Conservation (phyloP, 2,888 invertebrate genomes). For the Lasioglossum pauxillum region DNA sequence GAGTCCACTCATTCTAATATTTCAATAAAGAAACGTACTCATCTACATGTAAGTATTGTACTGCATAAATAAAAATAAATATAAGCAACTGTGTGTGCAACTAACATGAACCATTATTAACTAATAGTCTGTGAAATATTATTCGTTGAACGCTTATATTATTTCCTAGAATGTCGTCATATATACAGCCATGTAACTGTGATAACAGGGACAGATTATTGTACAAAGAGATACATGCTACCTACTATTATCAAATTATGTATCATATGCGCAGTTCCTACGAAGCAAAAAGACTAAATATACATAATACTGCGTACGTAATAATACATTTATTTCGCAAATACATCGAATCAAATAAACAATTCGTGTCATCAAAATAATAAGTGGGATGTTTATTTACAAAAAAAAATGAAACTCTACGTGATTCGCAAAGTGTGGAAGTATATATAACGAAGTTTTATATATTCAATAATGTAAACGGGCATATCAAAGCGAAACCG, state of each 20-base stretch:
- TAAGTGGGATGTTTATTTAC: slow-evolving; percentile 26
- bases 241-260: slow-evolving; percentile 16
- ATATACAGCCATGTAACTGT: neutral
- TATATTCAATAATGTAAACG: neutral
- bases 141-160: neutral
- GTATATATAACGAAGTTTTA: neutral
- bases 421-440: neutral
- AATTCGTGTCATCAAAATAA: neutral
- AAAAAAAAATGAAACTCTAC: neutral
- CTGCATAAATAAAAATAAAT: neutral
- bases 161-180: neutral
- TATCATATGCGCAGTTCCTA: neutral
- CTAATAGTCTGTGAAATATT: neutral
- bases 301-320: neutral
- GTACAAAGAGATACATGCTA: neutral
- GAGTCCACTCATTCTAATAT: neutral
- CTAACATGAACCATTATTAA: neutral
- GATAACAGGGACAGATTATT: slow-evolving; percentile 10
- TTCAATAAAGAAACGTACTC: neutral
- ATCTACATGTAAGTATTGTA: neutral
- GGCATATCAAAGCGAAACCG: neutral
- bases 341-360: neutral
- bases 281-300: neutral
- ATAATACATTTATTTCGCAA: neutral
- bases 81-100: neutral